Conservation (phyloP, 1,140 invertebrate genomes). For the Streblospio benedicti region DNA sequence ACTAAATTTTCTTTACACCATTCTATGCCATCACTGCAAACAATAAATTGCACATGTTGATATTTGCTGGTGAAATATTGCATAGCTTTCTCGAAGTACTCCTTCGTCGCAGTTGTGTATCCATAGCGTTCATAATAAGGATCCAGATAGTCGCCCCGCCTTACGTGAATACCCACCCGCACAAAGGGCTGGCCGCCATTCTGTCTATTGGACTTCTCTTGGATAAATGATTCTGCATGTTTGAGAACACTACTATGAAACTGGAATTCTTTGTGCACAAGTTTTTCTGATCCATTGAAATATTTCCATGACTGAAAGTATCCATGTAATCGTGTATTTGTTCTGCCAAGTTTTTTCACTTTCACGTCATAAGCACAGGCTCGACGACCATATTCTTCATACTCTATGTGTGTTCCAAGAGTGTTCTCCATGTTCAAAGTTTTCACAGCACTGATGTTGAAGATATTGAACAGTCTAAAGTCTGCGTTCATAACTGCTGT, state of each 20-base stretch:
- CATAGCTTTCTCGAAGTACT: slow-evolving; percentile 8
- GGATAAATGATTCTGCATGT: neutral
- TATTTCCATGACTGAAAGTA: slow-evolving; percentile 12
- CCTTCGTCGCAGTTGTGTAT: slow-evolving; percentile 2
- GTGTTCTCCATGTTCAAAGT: neutral
- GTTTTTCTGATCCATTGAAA: neutral
- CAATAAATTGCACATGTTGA: slow-evolving; percentile 8
- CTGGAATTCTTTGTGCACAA: neutral
- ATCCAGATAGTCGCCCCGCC: slow-evolving; percentile 11
- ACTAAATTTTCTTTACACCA: slow-evolving; percentile 8
- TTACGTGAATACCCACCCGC: slow-evolving; percentile 14
- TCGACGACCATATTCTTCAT: slow-evolving; percentile 7
- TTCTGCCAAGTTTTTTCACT: neutral
- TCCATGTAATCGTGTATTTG: slow-evolving; percentile 1
- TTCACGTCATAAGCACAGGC: slow-evolving; percentile 4
- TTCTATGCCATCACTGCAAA: slow-evolving; percentile 11
- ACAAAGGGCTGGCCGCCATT: neutral
- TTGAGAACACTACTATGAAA: slow-evolving; percentile 5
- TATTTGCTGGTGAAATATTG: slow-evolving; percentile 6
- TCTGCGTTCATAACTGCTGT: neutral
- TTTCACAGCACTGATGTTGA: neutral
- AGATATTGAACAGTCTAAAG: neutral
- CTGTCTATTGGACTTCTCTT: neutral
- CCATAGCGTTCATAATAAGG: slow-evolving; percentile 2
- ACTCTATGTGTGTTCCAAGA: neutral